Evolutionary conservation across 2,797 vertebrate species (phyloP).

Genomic region (Craterocephalus amniculus): DNA sequence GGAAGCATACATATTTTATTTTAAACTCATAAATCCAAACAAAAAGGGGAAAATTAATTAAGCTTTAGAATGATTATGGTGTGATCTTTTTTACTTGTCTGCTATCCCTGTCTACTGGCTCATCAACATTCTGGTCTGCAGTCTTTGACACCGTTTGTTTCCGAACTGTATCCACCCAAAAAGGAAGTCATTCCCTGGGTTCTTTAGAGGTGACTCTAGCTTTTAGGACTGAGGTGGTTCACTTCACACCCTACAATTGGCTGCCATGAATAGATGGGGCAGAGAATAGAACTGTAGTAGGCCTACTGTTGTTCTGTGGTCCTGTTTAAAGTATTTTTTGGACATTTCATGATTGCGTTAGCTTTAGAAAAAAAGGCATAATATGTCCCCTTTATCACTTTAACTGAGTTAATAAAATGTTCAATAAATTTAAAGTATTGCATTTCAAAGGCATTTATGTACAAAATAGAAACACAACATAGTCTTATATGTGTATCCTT

Average conservation of each 20-base stretch:
- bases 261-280: background rate
- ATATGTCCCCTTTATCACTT: background rate
- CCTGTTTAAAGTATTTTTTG: background rate
- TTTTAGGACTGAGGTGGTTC: background rate
- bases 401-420: background rate
- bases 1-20: background rate
- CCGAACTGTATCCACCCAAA: too few species aligned
- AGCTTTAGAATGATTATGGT: too few species aligned
- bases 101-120: too few species aligned
- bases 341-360: background rate
- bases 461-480: constrained; percentile 4
- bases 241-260: background rate
- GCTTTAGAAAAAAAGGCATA: background rate
- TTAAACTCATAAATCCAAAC: too few species aligned
- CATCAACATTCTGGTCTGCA: too few species aligned
- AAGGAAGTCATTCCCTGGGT: too few species aligned
- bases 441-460: constrained; percentile 18
- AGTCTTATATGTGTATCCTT: background rate
- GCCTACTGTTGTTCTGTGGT: background rate
- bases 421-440: background rate
- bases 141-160: too few species aligned
- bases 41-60: too few species aligned
- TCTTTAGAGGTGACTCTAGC: too few species aligned
- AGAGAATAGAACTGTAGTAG: background rate
- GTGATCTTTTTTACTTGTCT: too few species aligned